Base-by-base conservation (phyloP, 2,888 invertebrate genomes). In the Torymus texanus region DNA sequence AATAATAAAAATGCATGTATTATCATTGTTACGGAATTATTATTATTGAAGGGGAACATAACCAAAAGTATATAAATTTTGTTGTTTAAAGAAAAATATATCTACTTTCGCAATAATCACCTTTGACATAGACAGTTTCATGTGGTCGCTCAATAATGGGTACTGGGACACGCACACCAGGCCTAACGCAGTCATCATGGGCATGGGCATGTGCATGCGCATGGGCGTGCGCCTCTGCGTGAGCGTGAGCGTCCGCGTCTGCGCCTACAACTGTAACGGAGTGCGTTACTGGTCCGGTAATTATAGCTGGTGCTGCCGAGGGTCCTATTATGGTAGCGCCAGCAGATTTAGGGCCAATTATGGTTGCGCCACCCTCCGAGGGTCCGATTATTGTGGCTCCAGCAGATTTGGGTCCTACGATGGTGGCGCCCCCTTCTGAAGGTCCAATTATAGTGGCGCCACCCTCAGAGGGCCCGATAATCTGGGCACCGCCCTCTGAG, bases 391-490 rank as follows among this genome's bases (percentile, higher is more conserved):
- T 79, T 8, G 58, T 75, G 1, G 76, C 81, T 0, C 61, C 67
- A 1, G 62, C 75, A 11, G 21, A 14, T 4, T 75, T 61, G n/a
- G 85, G 84, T 13, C 84, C 84, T 2, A 83, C 72, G n/a, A 85
- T 75, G 12, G 78, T 82, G 2, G 83, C 82, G 4, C 81, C 78
- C 3, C 82, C 82, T 10, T 68, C 71, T 4, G 83, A 75, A 0
- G 85, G 85, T 2, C 84, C 85, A 13, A 83, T 41, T 13, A 83
- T 78, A 0, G 58, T 79, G 0, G 78, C 79, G 0, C 41, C 68
- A 0, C 72, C 88, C n/a, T 88, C 88, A 13, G 90, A 88, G 18
- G 90, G 90, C 53, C 90, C 90, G 12, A 88, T 86, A 55, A 90
- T 87, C 2, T 88, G 77, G 29, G 88, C 86, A 11, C 88, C 88